Percentiles rank a stretch among this genome's conserved stretches.
Evolutionary conservation across 1,140 invertebrate species (phyloP).

Genomic region (Proctacanthus coquilletti): DNA sequence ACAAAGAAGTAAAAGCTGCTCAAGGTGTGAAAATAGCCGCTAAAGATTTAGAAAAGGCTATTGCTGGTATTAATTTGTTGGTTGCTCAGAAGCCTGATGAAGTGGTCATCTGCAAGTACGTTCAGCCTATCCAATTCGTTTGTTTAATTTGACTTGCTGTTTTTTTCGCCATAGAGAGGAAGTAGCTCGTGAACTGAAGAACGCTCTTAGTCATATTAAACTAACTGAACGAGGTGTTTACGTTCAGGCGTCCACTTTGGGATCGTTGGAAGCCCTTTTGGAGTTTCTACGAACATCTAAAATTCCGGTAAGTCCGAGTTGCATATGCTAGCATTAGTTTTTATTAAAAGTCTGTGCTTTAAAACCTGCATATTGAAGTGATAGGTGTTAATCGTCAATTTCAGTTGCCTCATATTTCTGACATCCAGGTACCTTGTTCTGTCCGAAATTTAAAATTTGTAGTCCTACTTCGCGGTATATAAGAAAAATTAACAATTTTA

Average conservation of each 20-base stretch:
- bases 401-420: too few species aligned
- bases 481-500: too few species aligned
- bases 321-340: slow-evolving; percentile 3
- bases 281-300: slow-evolving; percentile 90
- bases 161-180: slow-evolving; percentile 46
- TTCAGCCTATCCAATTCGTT: slow-evolving; percentile 2
- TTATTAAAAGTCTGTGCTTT: too few species aligned
- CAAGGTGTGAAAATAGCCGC: slow-evolving; percentile 97
- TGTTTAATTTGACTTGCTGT: not conserved
- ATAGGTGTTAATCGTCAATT: too few species aligned
- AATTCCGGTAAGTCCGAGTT: slow-evolving; percentile 67
- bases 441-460: too few species aligned
- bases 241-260: slow-evolving; percentile 96
- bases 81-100: slow-evolving; percentile 89
- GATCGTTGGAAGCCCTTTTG: slow-evolving; percentile 91
- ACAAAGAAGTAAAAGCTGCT: slow-evolving; percentile 88
- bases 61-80: slow-evolving; percentile 78
- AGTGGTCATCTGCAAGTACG: slow-evolving; percentile 58
- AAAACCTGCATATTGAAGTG: too few species aligned
- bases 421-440: too few species aligned
- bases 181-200: slow-evolving; percentile 64
- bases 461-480: too few species aligned
- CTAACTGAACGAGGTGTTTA: slow-evolving; percentile 87
- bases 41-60: slow-evolving; percentile 94
- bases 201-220: slow-evolving; percentile 83